phyloP scores from a whole-genome alignment of 2,888 invertebrate species.

The Leptopilina drosophilae region DNA sequence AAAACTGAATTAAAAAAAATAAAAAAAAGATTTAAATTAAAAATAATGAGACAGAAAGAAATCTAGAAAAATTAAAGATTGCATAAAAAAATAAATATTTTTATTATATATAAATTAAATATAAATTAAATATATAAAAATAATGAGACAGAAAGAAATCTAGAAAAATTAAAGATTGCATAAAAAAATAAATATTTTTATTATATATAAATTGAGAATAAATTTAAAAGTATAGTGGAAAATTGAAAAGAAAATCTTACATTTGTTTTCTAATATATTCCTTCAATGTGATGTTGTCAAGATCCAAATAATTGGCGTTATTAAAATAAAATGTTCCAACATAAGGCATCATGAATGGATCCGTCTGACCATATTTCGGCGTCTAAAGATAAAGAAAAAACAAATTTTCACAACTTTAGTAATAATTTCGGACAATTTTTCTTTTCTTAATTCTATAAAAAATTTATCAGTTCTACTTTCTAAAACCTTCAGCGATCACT shows the following conservation, averaged over 20 bases:
- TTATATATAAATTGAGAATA: no score
- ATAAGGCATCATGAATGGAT: constrained; percentile 78
- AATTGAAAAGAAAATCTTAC: constrained; percentile 79
- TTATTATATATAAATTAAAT: no score
- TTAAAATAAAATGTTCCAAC: constrained; percentile 83
- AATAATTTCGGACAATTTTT: not conserved
- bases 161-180: no score
- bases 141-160: no score
- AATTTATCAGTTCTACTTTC: constrained; percentile 62
- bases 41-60: no score
- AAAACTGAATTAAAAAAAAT: no score
- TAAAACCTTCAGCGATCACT: constrained; percentile 47
- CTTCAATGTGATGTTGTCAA: constrained; percentile 84
- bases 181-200: no score
- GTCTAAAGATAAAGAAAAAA: constrained; percentile 63
- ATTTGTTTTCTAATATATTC: constrained; percentile 94
- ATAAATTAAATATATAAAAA: no score
- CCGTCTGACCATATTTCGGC: constrained; percentile 69
- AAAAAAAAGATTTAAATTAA: no score
- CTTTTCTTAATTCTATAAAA: not conserved
- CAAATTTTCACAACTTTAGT: not conserved
- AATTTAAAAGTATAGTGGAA: no score
- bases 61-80: no score
- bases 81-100: no score
- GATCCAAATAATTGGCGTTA: constrained; percentile 79